A percentile compares a stretch with the other conserved stretches of the same genome.
phyloP scores from a whole-genome alignment of 2,113 vertebrate genomes.

The Lepus europaeus region DNA sequence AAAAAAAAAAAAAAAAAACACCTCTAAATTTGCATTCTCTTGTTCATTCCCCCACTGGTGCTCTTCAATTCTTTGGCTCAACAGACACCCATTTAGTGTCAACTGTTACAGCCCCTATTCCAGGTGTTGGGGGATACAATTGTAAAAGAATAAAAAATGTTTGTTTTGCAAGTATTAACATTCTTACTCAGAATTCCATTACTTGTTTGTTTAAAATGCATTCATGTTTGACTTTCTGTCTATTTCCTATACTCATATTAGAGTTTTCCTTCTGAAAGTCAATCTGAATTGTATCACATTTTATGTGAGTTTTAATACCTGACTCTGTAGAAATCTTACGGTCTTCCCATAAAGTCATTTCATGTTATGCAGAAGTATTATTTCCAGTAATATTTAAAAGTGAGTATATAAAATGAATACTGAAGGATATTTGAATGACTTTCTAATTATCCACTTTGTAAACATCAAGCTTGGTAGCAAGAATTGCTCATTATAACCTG shows the following conservation, averaged over 20 bases:
- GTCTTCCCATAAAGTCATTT: no score
- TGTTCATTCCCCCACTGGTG: background rate
- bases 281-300: background rate
- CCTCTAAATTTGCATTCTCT: background rate
- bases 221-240: background rate
- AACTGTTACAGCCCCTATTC: background rate
- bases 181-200: background rate
- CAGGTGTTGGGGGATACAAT: background rate
- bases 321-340: no score
- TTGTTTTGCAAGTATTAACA: background rate
- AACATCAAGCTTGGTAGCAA: background rate
- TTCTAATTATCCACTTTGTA: background rate
- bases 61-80: background rate
- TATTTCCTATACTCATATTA: rapidly evolving
- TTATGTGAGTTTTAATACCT: no score
- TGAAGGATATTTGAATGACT: background rate
- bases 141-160: background rate
- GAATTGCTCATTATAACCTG: no score
- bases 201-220: background rate
- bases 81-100: background rate
- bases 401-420: no score
- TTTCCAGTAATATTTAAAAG: no score
- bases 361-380: no score
- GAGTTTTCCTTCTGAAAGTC: background rate
- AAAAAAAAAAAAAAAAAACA: no score